Conservation (phyloP, 2,888 invertebrate genomes). For the Limnephilus lunatus region DNA sequence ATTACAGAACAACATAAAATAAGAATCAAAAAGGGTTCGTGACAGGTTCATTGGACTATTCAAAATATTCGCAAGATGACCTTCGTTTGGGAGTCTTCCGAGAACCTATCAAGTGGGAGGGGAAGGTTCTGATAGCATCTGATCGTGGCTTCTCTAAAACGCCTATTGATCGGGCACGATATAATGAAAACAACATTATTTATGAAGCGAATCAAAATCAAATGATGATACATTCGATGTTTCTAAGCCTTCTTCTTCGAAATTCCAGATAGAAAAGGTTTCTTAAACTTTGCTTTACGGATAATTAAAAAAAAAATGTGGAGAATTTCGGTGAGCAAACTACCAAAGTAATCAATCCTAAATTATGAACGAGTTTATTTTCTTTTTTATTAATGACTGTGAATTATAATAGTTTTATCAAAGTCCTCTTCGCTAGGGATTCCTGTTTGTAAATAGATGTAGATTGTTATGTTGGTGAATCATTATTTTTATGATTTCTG, state of each 20-base stretch:
- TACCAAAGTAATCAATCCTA: background rate
- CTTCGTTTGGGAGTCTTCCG: background rate
- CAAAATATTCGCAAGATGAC: conserved; percentile 21
- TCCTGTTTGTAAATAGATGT: no score
- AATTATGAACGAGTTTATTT: background rate
- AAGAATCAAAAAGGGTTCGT: background rate
- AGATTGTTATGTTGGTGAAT: no score
- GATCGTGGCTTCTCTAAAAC: background rate
- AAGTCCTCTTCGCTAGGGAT: no score
- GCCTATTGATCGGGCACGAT: background rate
- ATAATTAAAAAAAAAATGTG: background rate
- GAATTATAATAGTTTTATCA: no score
- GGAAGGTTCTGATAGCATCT: background rate
- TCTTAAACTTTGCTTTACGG: background rate
- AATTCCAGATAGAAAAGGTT: background rate
- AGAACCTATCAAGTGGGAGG: conserved; percentile 8
- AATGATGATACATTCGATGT: no score
- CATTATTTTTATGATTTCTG: no score
- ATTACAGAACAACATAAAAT: background rate
- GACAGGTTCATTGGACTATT: conserved; percentile 4
- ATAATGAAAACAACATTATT: background rate
- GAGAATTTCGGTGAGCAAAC: background rate
- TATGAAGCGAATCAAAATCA: background rate
- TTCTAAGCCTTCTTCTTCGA: background rate
- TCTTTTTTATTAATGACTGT: no score